Conservation (phyloP, 2,113 vertebrate species). For the Tautogolabrus adspersus region DNA sequence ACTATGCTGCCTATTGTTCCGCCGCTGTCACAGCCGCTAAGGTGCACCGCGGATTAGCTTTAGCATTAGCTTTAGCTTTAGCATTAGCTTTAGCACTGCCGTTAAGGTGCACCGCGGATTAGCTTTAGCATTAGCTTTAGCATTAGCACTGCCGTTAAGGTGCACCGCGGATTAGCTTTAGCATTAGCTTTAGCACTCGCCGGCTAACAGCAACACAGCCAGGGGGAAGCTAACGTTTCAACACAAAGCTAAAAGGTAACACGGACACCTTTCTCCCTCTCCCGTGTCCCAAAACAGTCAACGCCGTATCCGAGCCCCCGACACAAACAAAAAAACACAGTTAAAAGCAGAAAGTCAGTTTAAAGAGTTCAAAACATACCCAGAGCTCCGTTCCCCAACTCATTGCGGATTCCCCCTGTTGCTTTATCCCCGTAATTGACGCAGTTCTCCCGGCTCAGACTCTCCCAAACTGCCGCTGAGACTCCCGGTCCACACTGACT, state of each 20-base stretch:
- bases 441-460: slow-evolving; percentile 58
- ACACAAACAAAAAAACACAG: neutral
- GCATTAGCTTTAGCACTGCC: slow-evolving; percentile 18
- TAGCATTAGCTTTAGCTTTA: slow-evolving; percentile 49
- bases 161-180: slow-evolving; percentile 73
- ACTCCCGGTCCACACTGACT: slow-evolving; percentile 52
- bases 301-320: neutral
- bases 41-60: slow-evolving; percentile 73
- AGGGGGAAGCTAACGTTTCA: slow-evolving; percentile 25
- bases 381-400: slow-evolving; percentile 83
- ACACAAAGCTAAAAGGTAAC: slow-evolving; percentile 72
- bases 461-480: slow-evolving; percentile 61
- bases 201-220: slow-evolving; percentile 33
- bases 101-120: no score
- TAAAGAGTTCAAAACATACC: slow-evolving; percentile 60
- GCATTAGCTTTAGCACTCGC: slow-evolving; percentile 20
- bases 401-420: slow-evolving; percentile 66
- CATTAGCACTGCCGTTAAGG: slow-evolving; percentile 65
- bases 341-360: neutral
- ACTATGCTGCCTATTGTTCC: slow-evolving; percentile 68
- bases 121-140: slow-evolving; percentile 42
- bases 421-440: slow-evolving; percentile 68
- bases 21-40: slow-evolving; percentile 73
- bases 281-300: slow-evolving; percentile 19
- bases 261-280: slow-evolving; percentile 58